Evolutionary conservation across 2,888 invertebrate genomes (phyloP).

Genomic region (Caenorhabditis afra): DNA sequence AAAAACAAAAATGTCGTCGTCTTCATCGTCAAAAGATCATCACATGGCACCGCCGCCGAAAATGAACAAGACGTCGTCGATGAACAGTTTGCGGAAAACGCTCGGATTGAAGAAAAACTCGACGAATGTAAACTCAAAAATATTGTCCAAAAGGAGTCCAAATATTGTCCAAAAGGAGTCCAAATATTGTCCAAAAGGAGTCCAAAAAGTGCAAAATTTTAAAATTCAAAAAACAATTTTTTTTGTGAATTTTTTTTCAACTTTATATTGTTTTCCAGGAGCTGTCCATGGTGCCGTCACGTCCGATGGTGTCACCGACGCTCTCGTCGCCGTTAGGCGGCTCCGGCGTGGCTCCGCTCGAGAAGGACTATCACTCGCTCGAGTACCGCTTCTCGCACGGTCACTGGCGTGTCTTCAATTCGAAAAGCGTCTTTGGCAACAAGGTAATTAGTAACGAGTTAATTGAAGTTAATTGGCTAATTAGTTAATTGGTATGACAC

Average conservation of each 20-base stretch:
- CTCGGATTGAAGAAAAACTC: slow-evolving; percentile 36
- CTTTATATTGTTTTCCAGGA: slow-evolving; percentile 55
- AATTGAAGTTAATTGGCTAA: too few species aligned
- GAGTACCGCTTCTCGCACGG: slow-evolving; percentile 57
- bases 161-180: too few species aligned
- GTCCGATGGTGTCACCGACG: slow-evolving; percentile 66
- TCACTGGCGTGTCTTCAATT: slow-evolving; percentile 73
- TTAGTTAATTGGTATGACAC: neutral
- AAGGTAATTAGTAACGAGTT: too few species aligned
- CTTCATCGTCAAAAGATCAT: too few species aligned
- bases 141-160: too few species aligned
- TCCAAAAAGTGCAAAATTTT: too few species aligned
- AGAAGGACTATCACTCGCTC: slow-evolving; percentile 64
- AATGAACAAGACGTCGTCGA: slow-evolving; percentile 53
- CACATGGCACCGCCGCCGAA: slow-evolving; percentile 40
- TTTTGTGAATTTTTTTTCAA: too few species aligned
- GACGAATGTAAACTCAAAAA: slow-evolving; percentile 18
- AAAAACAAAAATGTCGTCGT: too few species aligned
- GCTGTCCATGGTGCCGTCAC: slow-evolving; percentile 66
- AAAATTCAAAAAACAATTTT: too few species aligned
- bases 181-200: too few species aligned
- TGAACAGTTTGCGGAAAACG: slow-evolving; percentile 46
- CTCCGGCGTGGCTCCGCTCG: slow-evolving; percentile 56
- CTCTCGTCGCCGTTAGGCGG: slow-evolving; percentile 54
- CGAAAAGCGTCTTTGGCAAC: slow-evolving; percentile 70